These are phyloP conservation scores for Choloepus hoffmanni DNA, from an alignment of 2,113 vertebrate genomes.

Conservation along the genomic window DNA sequence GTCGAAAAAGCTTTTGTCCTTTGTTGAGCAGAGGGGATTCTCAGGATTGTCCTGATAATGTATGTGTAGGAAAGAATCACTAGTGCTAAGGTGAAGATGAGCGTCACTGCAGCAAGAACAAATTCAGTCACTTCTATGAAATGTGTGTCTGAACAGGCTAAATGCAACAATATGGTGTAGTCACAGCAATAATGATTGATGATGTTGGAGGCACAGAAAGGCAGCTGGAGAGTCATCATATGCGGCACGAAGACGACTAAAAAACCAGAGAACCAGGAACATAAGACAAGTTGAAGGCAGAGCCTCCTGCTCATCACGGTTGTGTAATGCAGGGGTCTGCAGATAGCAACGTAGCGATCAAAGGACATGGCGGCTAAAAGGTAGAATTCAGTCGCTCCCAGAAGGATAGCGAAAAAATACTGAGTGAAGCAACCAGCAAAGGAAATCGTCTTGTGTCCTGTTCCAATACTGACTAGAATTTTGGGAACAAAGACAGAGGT, in stretches of 20 bases:
- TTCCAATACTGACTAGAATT: constrained; percentile 70
- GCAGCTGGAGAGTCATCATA: constrained; percentile 58
- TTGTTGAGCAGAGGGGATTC: constrained; percentile 51
- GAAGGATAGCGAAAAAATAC: constrained; percentile 75
- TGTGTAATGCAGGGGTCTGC: constrained; percentile 62
- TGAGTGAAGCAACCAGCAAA: constrained; percentile 73
- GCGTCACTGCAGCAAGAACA: constrained; percentile 36
- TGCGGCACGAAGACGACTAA: constrained; percentile 54
- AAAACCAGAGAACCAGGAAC: constrained; percentile 74
- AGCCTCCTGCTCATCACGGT: constrained; percentile 34
- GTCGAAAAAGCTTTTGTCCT: constrained; percentile 72
- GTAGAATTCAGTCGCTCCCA: constrained; percentile 73
- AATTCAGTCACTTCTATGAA: constrained; percentile 61
- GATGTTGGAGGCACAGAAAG: constrained; percentile 75
- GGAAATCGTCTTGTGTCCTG: constrained; percentile 64
- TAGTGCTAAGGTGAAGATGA: constrained; percentile 67
- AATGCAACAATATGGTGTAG: constrained; percentile 57
- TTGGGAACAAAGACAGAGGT: constrained; percentile 74
- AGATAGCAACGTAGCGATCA: constrained; percentile 62
- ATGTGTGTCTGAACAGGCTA: constrained; percentile 72
- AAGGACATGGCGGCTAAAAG: constrained; percentile 71
- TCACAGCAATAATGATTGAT: constrained; percentile 77
- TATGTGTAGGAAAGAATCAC: constrained; percentile 65
- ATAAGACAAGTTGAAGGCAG: constrained; percentile 53
- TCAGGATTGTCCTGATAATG: constrained; percentile 64